Evolutionary conservation across 2,888 invertebrate species (phyloP), one percentile per base, ranked within the genome.

Genomic region (Tetanocera ferruginea): DNA sequence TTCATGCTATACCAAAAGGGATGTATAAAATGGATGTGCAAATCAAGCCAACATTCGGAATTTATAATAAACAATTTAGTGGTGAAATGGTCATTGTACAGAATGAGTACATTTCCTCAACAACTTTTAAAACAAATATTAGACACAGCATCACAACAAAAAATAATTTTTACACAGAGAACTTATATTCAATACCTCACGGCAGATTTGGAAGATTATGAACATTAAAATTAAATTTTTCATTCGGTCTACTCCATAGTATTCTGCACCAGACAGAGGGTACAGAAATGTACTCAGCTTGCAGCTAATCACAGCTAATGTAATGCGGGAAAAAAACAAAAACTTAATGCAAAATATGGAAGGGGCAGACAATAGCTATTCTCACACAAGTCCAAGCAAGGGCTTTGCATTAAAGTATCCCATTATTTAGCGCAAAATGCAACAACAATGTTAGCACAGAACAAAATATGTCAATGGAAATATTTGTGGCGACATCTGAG

Each of bases 151-250:
- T n/a, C n/a, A n/a, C n/a, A n/a, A n/a, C n/a, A n/a, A n/a, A n/a
- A n/a, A 5, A 5, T 37, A 37, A 37, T 43, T 6, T 43, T 11
- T 1, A 43, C 1, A 43, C 2, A 43, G 11, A 43, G 8, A 5
- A 43, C 43, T 43, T 43, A 1, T 11, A 43, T 43, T 43, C 14
- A 11, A 11, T 43, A 1, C 43, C 11, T 43, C 43, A 43, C 11
- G 1, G 14, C 14, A 14, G 43, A 43, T 43, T 43, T 11, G 11
- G 14, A 34, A 52, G 71, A 71, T 57, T 71, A 70, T 70, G 52
- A 76, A 62, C 62, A 76, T 76, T 71, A 17, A 76, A 71, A 66
- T 49, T 67, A 51, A 76, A 76, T 49, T 55, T 62, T 60, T 31
- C 49, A 75, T 19, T 64, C 25, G 31, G 31, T 51, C 19, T 43